Evolutionary conservation across 2,113 vertebrate genomes (phyloP).

Genomic region (Anolis sagrei): DNA sequence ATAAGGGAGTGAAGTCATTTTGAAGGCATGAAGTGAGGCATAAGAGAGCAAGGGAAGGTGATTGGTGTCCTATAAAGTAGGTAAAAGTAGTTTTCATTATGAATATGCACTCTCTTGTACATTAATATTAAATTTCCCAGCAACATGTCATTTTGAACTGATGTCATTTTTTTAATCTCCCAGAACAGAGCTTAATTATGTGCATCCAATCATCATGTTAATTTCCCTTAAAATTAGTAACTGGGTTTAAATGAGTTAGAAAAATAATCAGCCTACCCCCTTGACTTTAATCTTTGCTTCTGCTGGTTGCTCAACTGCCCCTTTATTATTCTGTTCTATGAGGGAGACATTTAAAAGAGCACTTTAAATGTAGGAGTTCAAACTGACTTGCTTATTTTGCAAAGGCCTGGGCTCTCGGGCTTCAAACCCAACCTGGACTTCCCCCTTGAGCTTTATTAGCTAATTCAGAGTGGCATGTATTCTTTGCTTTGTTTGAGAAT

Average conservation of each 20-base stretch:
- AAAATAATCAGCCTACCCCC: slow-evolving; percentile 66
- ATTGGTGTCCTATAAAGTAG: too few species aligned
- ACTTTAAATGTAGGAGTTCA: slow-evolving; percentile 70
- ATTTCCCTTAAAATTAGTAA: slow-evolving; percentile 49
- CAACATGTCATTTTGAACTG: not conserved
- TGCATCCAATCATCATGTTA: slow-evolving; percentile 27
- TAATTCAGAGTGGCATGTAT: slow-evolving; percentile 69
- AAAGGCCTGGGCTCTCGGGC: slow-evolving; percentile 69
- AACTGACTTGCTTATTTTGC: not conserved
- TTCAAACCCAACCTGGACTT: slow-evolving; percentile 73
- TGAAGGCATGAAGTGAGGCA: too few species aligned
- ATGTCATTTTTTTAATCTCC: not conserved
- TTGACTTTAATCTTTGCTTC: slow-evolving; percentile 49
- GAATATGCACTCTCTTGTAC: not conserved
- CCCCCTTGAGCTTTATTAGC: slow-evolving; percentile 73
- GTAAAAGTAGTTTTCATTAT: not conserved
- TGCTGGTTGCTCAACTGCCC: slow-evolving; percentile 24
- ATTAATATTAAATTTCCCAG: not conserved
- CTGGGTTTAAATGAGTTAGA: slow-evolving; percentile 46
- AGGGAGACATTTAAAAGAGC: slow-evolving; percentile 66
- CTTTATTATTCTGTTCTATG: slow-evolving; percentile 68
- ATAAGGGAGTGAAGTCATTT: too few species aligned
- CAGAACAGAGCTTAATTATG: slow-evolving; percentile 35
- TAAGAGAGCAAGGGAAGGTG: too few species aligned
- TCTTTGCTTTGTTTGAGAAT: slow-evolving; percentile 65